These are phyloP conservation scores for Emydoidea blandingii DNA, from an alignment of 2,797 vertebrate genomes.

Conservation along the genomic window DNA sequence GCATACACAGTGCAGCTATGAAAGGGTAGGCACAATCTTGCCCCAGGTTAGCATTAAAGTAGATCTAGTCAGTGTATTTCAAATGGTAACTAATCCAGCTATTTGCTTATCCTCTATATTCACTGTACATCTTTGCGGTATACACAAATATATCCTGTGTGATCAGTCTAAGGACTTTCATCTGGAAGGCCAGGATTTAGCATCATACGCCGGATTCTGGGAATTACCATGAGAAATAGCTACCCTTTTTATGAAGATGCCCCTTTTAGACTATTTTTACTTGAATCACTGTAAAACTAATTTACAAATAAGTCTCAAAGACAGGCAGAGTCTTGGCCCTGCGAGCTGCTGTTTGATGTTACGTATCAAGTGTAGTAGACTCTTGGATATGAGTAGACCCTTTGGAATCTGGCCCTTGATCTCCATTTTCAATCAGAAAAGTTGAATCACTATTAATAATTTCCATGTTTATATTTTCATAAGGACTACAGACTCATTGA, in stretches of 20 bases:
- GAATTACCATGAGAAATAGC: background rate
- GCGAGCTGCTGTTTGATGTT: background rate
- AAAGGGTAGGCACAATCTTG: background rate
- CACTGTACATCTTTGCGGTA: background rate
- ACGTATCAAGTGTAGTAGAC: background rate
- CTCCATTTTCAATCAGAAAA: background rate
- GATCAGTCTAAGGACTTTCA: accelerated
- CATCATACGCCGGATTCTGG: background rate
- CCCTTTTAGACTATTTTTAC: background rate
- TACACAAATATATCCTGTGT: background rate
- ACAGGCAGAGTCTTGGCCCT: background rate
- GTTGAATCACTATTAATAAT: background rate
- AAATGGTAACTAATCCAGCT: background rate
- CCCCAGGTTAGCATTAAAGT: background rate
- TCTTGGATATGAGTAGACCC: background rate
- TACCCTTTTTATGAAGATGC: background rate
- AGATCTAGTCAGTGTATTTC: background rate
- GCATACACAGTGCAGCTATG: background rate
- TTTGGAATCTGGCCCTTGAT: background rate
- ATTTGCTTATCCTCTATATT: background rate
- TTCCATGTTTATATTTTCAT: background rate
- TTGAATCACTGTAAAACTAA: background rate
- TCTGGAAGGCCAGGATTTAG: background rate
- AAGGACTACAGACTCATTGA: background rate
- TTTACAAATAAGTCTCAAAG: background rate